Evolutionary conservation across 2,888 invertebrate species (phyloP).

Genomic region (Mythimna pallens): DNA sequence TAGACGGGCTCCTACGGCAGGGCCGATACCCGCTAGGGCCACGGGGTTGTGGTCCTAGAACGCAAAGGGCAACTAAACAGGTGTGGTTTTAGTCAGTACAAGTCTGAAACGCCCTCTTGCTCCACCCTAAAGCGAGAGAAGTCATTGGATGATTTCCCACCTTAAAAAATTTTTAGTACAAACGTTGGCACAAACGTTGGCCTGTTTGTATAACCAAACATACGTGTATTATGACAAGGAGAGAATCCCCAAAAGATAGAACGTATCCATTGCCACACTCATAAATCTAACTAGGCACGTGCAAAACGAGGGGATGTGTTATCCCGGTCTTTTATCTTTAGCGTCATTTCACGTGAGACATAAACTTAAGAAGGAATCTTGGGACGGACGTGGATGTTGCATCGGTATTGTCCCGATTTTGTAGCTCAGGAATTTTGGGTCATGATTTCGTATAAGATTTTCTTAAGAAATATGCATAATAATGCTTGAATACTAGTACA

Average conservation of each 20-base stretch:
- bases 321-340: conserved; percentile 69
- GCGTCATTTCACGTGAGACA: conserved; percentile 66
- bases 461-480: neutral
- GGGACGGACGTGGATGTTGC: conserved; percentile 45
- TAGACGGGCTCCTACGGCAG: too few species aligned
- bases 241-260: conserved; percentile 50
- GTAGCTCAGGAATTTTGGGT: conserved; percentile 13
- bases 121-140: too few species aligned
- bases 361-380: conserved; percentile 68
- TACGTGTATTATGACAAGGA: conserved; percentile 35
- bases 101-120: too few species aligned
- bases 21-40: too few species aligned
- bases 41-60: too few species aligned
- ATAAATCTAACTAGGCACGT: conserved; percentile 64
- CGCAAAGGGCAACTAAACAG: too few species aligned
- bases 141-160: too few species aligned
- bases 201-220: conserved; percentile 7
- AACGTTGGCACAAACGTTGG: conserved; percentile 8
- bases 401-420: conserved; percentile 27
- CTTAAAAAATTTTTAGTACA: too few species aligned
- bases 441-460: neutral
- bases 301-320: conserved; percentile 63
- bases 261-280: conserved; percentile 56
- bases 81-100: too few species aligned
- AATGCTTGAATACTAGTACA: neutral